Evolutionary conservation across 2,797 vertebrate species (phyloP), one percentile per base, ranked within the genome.

Genomic region (Pteronotus mesoamericanus): DNA sequence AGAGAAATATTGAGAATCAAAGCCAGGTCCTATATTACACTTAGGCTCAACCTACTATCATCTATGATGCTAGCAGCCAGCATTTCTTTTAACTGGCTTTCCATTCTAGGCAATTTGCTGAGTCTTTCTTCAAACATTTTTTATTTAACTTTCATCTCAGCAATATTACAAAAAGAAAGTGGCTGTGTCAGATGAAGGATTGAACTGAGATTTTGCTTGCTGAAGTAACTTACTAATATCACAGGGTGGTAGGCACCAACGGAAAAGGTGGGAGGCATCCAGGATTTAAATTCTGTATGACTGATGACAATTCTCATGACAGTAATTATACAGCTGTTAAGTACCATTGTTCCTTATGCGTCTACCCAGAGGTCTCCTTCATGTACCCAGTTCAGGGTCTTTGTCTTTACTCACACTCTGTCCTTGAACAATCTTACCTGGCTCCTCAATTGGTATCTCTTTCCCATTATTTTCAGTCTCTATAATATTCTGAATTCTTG

Each of bases 331-430:
- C 5, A 51, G 11, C 19, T 83, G 26, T n/a, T 59, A 55, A 77
- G 42, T 66, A 51, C 39, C 18, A 6, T 7, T 37, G 14, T 8
- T 74, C 9, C 7, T 24, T 7, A 18, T 6, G 1, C 0, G 0
- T 21, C 1, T 39, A 72, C 3, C 4, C 42, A 19, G 57, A 88
- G 18, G 1, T 19, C 15, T 87, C 4, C 6, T 57, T 64, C 19
- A 57, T 19, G 1, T 64, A 19, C 5, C 5, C 32, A 55, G 32
- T n/a, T 48, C 32, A 80, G 3, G 0, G 1, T 39, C 44, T 48
- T 79, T 71, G 59, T 19, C 3, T 83, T 93, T 66, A 59, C 1
- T 82, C 10, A 53, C 6, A 82, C 0, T 72, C 12, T 48, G 7
- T 34, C 2, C 4, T 61, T 12, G 3, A 15, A 53, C 4, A 16